Conservation (phyloP, 1,140 invertebrate species). For the Zaprionus davidi region DNA sequence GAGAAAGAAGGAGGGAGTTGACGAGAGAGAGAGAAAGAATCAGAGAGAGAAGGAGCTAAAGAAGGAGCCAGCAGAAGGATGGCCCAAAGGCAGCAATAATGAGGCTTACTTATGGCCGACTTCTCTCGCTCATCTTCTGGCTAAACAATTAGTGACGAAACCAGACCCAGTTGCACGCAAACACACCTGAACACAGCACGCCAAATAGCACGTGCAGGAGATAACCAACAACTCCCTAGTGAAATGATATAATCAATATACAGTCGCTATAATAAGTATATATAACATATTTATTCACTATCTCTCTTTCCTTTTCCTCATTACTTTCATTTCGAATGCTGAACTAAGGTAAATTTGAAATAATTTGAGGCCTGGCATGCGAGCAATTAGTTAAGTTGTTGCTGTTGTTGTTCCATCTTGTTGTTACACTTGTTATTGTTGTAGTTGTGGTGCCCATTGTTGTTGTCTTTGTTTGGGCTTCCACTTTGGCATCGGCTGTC, state of each 20-base stretch:
- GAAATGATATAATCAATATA: conserved; percentile 3
- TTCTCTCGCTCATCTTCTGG: conserved; percentile 6
- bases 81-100: conserved; percentile 10
- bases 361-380: conserved; percentile 39
- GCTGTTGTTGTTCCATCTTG: conserved; percentile 9
- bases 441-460: conserved; percentile 14
- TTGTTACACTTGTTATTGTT: conserved; percentile 5
- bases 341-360: conserved; percentile 51
- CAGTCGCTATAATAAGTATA: neutral
- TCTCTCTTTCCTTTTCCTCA: neutral
- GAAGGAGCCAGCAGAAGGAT: neutral
- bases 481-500: conserved; percentile 35
- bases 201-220: neutral
- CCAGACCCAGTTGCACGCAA: conserved; percentile 8
- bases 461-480: conserved; percentile 18
- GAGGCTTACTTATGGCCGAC: conserved; percentile 5
- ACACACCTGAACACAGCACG: neutral
- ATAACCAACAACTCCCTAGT: neutral
- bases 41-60: neutral
- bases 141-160: conserved; percentile 8
- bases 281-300: neutral
- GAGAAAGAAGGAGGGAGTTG: neutral
- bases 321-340: conserved; percentile 8
- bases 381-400: conserved; percentile 50
- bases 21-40: neutral